Base-by-base conservation (phyloP, 2,888 invertebrate species). In the Frankliniella intonsa region DNA sequence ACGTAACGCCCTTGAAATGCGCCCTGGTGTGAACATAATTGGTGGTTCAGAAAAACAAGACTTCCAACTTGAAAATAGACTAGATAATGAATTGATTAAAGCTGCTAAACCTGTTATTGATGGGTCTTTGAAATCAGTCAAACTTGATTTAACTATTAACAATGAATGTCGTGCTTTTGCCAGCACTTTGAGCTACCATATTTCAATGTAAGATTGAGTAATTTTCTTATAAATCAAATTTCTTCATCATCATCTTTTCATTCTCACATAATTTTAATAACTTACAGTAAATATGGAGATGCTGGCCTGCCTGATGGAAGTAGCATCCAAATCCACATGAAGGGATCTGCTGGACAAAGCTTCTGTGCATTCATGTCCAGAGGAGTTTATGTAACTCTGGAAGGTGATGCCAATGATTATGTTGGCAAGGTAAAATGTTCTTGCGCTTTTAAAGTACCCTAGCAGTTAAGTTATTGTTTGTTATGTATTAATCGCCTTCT, bases 391-490 rank as follows among this genome's bases (percentile, higher is more conserved):
- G 94, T 98, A 7, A 95, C 93, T 0, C 90, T 99, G 25, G 97
- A 97, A 88, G 99, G 99, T 80, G 99, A 99, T 89, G 94, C 98
- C 51, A 99, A 99, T 87, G 99, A 99, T 88, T 99, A 99, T 88
- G 99, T 99, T 84, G 98, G 97, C 89, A 94, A 94, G 89, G 92
- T 92, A 85, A 83, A 80, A 38, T 80, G 11, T 84, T 87, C 90
- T 87, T 76, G 69, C 50, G 79, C 51, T 81, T 81, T 80, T 79
- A 49, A 80, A 81, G 14, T 81, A 8, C 19, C 25, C 81, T 50
- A 51, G 55, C 50, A 82, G 17, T 82, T 14, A 27, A 14, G 0
- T 14, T 19, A 12, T 49, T 81, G 49, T 50, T 50, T 38, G 51
- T 49, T 3, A 8, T 69, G 62, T 81, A 19, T n/a, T 69, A 50